Base-by-base conservation (phyloP, 2,888 invertebrate genomes). In the Elysia crispata region DNA sequence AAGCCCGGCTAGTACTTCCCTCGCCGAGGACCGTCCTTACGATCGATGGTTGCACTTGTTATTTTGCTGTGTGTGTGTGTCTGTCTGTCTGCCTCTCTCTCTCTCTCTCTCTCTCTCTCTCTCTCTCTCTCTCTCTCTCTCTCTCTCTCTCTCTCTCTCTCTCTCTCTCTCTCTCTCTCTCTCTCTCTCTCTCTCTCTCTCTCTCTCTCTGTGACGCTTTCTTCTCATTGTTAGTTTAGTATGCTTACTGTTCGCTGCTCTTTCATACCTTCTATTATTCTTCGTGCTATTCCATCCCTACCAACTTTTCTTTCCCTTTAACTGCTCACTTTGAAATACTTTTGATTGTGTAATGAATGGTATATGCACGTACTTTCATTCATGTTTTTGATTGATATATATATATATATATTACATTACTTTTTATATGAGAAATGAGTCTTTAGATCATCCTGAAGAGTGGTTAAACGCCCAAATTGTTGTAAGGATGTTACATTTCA, bases 141-240 rank as follows among this genome's bases (percentile, higher is more conserved):
- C 23, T 20, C 8, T 18, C 15, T 30, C 49, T n/a, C 49, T n/a
- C 23, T 41, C n/a, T 41, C n/a, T 41, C 23, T 23, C 33, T 41
- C 25, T 41, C 72, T n/a, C 33, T 49, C 20, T 49, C 20, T 49
- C 49, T 49, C 72, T 54, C 73, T 25, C 73, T 30, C 50, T 54
- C 15, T 49, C 25, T 50, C 15, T 25, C 18, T 54, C 18, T 54
- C 54, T 73, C 20, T 28, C 28, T 25, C 73, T 54, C 50, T 54
- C 23, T 20, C 50, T 20, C 23, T 54, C 23, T 20, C 8, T 18
- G 1, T 23, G 3, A 23, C 73, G 18, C 50, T 54, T 23, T 28
- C 20, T 23, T 28, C 1, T 28, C 3, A 67, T 67, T 6, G 6
- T 5, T 67, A 67, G 13, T 20, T 15, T 13, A 20, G 11, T 30